Conservation (phyloP, 2,888 invertebrate genomes). For the Tipula confusa region DNA sequence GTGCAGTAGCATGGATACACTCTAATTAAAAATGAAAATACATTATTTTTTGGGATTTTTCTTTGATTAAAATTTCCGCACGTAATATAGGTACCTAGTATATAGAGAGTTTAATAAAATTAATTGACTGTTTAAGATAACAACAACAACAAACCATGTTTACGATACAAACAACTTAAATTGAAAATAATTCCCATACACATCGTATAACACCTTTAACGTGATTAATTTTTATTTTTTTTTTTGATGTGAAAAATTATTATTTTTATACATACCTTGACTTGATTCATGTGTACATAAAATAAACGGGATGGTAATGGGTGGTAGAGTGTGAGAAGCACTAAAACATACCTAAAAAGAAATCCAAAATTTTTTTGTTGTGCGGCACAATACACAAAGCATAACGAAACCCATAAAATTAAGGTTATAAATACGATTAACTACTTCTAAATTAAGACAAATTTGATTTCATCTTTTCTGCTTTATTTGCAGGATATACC, state of each 20-base stretch:
- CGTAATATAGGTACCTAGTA: not conserved
- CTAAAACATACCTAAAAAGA: not conserved
- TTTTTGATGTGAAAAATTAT: not conserved
- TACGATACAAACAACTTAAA: not conserved
- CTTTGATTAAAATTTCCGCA: not conserved
- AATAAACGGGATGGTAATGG: not conserved
- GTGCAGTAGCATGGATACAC: not conserved
- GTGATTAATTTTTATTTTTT: not conserved
- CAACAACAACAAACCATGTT: not conserved
- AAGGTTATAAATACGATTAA: constrained; percentile 25
- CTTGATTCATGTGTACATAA: not conserved
- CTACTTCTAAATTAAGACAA: constrained; percentile 20
- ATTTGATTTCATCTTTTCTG: not conserved
- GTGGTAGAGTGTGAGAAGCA: too few species aligned
- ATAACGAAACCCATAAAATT: constrained; percentile 3
- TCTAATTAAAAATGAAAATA: not conserved
- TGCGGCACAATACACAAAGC: not conserved
- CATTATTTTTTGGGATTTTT: too few species aligned
- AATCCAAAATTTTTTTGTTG: not conserved
- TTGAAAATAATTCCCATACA: not conserved
- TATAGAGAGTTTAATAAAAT: not conserved
- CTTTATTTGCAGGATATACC: not conserved
- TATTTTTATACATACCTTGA: not conserved
- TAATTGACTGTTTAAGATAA: constrained; percentile 3
- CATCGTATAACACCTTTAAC: not conserved